Conservation (phyloP, 2,888 invertebrate genomes). For the Phlogophora meticulosa region DNA sequence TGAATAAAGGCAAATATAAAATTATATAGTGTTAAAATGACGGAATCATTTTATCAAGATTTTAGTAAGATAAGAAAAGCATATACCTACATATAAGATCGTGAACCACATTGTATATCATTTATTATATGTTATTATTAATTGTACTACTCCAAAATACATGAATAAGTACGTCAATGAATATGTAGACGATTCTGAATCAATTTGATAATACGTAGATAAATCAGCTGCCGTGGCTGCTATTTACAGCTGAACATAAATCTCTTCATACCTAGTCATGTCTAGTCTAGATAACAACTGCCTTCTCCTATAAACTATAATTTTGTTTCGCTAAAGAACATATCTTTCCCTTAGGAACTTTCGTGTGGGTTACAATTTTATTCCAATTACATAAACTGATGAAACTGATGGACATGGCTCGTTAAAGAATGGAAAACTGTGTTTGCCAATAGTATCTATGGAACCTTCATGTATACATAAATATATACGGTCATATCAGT, state of each 20-base stretch:
- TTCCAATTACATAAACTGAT: conserved; percentile 19
- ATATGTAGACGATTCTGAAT: too few relatives aligned
- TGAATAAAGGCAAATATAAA: neutral
- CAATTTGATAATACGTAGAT: too few relatives aligned
- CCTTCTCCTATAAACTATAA: too few relatives aligned
- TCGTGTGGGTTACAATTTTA: conserved; percentile 28
- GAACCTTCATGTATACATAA: conserved; percentile 54
- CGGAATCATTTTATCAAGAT: conserved; percentile 5
- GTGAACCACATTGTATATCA: too few relatives aligned
- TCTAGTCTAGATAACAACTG: too few relatives aligned
- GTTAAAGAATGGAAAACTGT: conserved; percentile 14
- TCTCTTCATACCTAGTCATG: too few relatives aligned
- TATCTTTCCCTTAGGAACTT: neutral
- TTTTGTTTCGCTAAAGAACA: neutral
- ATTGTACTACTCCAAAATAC: neutral
- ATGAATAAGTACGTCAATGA: too few relatives aligned
- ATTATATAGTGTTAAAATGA: neutral
- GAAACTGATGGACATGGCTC: neutral
- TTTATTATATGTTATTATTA: too few relatives aligned
- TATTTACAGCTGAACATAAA: too few relatives aligned
- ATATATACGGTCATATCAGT: conserved; percentile 60
- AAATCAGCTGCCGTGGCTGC: too few relatives aligned
- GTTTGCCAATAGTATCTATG: conserved; percentile 44
- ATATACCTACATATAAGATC: too few relatives aligned
- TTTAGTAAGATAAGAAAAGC: neutral